Conservation (phyloP, 2,113 vertebrate genomes). For the Serinus canaria region DNA sequence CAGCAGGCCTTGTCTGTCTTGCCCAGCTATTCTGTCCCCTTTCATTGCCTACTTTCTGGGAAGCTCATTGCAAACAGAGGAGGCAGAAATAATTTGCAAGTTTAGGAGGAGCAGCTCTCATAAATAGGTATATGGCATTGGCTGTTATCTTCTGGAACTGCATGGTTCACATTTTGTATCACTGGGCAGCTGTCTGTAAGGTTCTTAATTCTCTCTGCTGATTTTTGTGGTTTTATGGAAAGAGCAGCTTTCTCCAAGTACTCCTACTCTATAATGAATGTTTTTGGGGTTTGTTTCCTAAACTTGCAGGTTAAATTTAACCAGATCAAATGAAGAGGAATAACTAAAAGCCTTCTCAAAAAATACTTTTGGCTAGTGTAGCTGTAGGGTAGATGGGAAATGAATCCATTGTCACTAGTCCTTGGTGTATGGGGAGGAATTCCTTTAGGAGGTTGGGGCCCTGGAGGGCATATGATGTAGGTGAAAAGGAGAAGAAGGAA, state of each 20-base stretch:
- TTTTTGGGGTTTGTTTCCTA: neutral
- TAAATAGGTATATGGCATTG: neutral
- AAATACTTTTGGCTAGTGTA: neutral
- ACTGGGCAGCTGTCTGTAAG: neutral
- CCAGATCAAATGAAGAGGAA: neutral
- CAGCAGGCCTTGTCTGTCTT: neutral
- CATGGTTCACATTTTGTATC: neutral
- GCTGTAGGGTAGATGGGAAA: neutral
- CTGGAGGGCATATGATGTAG: neutral
- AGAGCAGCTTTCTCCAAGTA: neutral
- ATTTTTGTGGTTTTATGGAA: neutral
- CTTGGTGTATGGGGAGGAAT: neutral
- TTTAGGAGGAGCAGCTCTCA: neutral
- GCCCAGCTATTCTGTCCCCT: neutral
- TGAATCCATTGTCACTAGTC: neutral
- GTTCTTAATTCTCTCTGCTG: neutral
- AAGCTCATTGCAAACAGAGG: neutral
- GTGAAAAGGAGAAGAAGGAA: neutral
- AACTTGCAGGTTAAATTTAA: neutral
- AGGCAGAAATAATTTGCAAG: neutral
- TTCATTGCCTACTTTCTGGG: neutral
- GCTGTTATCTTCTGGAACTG: neutral
- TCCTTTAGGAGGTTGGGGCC: neutral
- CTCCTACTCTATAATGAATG: neutral
- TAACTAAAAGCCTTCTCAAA: neutral